Percentiles rank a stretch among this genome's conserved stretches.
phyloP scores from a whole-genome alignment of 2,888 invertebrate genomes.

The Eulithis prunata region DNA sequence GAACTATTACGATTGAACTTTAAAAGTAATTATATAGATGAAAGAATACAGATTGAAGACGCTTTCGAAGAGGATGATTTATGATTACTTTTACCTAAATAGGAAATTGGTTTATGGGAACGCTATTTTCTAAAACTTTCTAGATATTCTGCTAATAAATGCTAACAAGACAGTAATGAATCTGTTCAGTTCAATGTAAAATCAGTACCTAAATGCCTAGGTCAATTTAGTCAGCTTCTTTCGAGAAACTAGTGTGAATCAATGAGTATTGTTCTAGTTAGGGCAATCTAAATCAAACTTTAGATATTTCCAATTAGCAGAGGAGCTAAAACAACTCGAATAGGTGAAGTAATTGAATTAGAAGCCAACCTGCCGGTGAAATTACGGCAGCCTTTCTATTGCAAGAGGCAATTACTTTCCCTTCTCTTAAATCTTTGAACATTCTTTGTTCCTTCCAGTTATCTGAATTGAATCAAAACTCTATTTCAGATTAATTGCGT shows the following conservation, averaged over 20 bases:
- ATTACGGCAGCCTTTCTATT: slow-evolving; percentile 61
- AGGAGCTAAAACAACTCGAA: slow-evolving; percentile 42
- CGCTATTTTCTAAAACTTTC: slow-evolving; percentile 14
- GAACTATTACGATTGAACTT: slow-evolving; percentile 24
- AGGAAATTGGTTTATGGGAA: slow-evolving; percentile 7
- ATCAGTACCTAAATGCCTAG: background rate
- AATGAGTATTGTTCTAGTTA: slow-evolving; percentile 9
- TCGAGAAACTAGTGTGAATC: background rate
- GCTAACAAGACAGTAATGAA: background rate
- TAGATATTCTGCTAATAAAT: slow-evolving; percentile 1
- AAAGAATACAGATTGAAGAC: slow-evolving; percentile 19
- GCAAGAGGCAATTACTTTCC: slow-evolving; percentile 54
- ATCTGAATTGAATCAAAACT: slow-evolving; percentile 34
- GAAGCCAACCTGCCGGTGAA: slow-evolving; percentile 54
- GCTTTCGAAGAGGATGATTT: slow-evolving; percentile 26
- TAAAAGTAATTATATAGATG: slow-evolving; percentile 27
- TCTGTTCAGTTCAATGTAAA: background rate
- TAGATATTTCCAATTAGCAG: slow-evolving; percentile 25
- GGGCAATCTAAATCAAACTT: slow-evolving; percentile 1
- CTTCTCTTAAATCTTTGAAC: slow-evolving; percentile 45
- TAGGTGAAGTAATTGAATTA: slow-evolving; percentile 65
- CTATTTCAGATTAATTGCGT: slow-evolving; percentile 35
- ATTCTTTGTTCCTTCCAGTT: slow-evolving; percentile 38
- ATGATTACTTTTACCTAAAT: slow-evolving; percentile 23
- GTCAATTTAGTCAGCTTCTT: background rate